Percentiles rank a stretch among this genome's conserved stretches.
phyloP scores from a whole-genome alignment of 1,140 invertebrate species.

The Caenorhabditis remanei region DNA sequence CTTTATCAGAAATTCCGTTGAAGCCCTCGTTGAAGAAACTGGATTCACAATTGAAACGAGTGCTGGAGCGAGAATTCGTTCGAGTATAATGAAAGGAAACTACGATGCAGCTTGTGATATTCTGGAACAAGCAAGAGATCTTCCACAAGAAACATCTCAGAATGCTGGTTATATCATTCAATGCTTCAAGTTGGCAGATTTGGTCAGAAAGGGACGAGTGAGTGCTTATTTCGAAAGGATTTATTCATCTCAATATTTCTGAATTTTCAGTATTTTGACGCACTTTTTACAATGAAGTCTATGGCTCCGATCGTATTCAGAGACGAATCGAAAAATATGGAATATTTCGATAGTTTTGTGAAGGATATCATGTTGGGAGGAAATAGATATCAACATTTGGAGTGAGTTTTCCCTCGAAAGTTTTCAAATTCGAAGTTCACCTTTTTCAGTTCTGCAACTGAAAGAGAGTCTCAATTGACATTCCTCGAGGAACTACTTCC shows the following conservation, averaged over 20 bases:
- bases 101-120: neutral
- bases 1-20: constrained; percentile 30
- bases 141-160: neutral
- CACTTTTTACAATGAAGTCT: constrained; percentile 3
- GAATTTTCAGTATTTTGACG: constrained; percentile 45
- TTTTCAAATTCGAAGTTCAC: neutral
- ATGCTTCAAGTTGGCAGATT: constrained; percentile 30
- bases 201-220: constrained; percentile 29
- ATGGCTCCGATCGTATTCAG: neutral
- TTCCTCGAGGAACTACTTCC: constrained; percentile 21
- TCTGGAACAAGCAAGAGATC: neutral
- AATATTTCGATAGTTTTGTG: constrained; percentile 32
- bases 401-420: neutral
- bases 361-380: constrained; percentile 26
- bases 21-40: constrained; percentile 25
- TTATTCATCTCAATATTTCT: neutral
- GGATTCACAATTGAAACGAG: constrained; percentile 31
- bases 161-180: constrained; percentile 1
- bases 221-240: neutral
- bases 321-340: neutral
- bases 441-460: neutral
- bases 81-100: constrained; percentile 25
- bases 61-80: neutral
- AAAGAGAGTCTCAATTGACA: constrained; percentile 5
- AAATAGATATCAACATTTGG: constrained; percentile 14